Base-by-base conservation (phyloP, 2,888 invertebrate genomes). In the Agrochola circellaris region DNA sequence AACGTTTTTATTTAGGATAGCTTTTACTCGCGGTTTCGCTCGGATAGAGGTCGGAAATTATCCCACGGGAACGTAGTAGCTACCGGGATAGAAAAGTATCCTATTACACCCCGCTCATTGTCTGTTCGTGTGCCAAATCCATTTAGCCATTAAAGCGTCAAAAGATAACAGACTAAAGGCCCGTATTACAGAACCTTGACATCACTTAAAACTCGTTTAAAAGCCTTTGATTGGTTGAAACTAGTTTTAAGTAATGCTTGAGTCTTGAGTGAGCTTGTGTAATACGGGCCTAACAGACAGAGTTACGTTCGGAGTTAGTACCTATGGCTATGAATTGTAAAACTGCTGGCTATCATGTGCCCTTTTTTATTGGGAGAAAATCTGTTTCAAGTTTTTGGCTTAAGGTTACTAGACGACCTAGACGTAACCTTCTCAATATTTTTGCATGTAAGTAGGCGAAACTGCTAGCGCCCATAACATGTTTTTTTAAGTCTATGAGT, bases 401-500 rank as follows among this genome's bases (percentile, higher is more conserved):
- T 42, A 30, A 23, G 30, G 23, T 65, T 9, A 9, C 4, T n/a
- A 56, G 51, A 48, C 20, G 48, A 48, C 48, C 38, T 17, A 9
- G 30, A 30, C 11, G 42, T 71, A 45, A 70, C 42, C 62, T 61
- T 42, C 26, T 6, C 15, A 23, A 38, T 58, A 8, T 23, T 34
- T 62, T 38, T 38, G 34, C 13, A n/a, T 15, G 1, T 23, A 11
- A 11, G 23, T 8, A 34, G 38, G 1, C 48, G 17, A 34, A 58
- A 15, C 30, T 17, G 5, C 45, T 38, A 20, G 38, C 13, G 8
- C 56, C 8, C 11, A 5, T 23, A 0, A 15, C 30, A n/a, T 9
- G 48, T 60, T 74, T 73, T 74, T 74, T 5, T 26, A 23, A 13
- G 45, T 48, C n/a, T 45, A 34, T 11, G 20, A 26, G 20, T 60